These are phyloP conservation scores for Melospiza georgiana DNA, from an alignment of 2,113 vertebrate species.

Conservation along the genomic window DNA sequence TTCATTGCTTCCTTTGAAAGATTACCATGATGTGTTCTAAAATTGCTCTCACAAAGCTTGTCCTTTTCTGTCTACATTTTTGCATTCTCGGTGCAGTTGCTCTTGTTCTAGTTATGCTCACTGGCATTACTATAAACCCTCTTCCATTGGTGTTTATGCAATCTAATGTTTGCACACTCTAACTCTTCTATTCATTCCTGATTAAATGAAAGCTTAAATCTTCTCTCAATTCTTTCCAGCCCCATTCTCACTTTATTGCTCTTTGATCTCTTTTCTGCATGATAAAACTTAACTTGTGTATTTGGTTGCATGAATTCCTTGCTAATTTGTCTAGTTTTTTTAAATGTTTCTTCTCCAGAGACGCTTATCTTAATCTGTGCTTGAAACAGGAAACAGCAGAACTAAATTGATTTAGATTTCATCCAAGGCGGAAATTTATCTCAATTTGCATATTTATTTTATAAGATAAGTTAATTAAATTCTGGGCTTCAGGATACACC, in stretches of 20 bases:
- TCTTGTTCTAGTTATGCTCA: constrained; percentile 20
- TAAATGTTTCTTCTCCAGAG: not conserved
- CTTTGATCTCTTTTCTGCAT: constrained; percentile 54
- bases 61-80: not conserved
- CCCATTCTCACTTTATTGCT: constrained; percentile 17
- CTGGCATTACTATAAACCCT: constrained; percentile 40
- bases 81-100: constrained; percentile 29
- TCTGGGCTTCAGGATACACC: not conserved
- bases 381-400: not conserved
- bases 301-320: constrained; percentile 24
- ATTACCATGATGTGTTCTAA: not conserved
- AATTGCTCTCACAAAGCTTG: not conserved
- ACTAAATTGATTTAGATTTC: not conserved
- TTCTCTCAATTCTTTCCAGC: constrained; percentile 56
- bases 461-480: not conserved
- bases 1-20: constrained; percentile 19
- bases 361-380: not conserved
- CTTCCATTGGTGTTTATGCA: constrained; percentile 31
- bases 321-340: not conserved
- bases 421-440: not conserved
- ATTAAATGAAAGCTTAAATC: constrained; percentile 24
- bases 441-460: not conserved
- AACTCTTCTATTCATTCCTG: constrained; percentile 38
- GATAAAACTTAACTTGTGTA: constrained; percentile 22
- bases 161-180: constrained; percentile 30